Conservation (phyloP, 2,113 vertebrate genomes). For the Heteronetta atricapilla region DNA sequence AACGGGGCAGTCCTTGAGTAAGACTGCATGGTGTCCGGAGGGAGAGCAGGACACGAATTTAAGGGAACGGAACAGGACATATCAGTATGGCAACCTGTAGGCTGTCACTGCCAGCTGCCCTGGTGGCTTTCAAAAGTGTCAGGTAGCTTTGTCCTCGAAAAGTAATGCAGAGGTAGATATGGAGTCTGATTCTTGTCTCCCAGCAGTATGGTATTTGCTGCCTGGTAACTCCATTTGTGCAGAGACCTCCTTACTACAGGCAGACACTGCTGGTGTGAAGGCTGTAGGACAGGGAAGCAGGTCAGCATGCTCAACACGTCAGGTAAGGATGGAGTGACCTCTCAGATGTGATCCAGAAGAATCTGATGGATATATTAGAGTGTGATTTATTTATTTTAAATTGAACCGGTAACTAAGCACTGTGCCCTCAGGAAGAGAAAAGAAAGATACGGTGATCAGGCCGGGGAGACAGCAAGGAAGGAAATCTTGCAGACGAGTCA, state of each 20-base stretch:
- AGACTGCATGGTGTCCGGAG: fast-evolving
- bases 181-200: neutral
- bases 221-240: neutral
- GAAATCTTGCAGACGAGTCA: neutral
- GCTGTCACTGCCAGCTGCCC: neutral
- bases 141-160: neutral
- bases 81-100: neutral
- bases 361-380: neutral
- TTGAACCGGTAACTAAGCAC: neutral
- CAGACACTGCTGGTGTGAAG: neutral
- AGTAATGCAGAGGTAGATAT: neutral
- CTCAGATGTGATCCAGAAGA: neutral
- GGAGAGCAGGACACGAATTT: neutral
- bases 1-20: fast-evolving
- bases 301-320: neutral
- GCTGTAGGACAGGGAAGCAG: neutral
- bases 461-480: neutral
- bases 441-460: fast-evolving
- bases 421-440: neutral
- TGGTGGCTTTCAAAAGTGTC: neutral
- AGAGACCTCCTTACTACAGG: neutral
- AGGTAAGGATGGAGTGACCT: neutral
- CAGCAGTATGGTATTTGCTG: neutral
- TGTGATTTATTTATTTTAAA: neutral
- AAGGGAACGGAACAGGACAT: neutral